Evolutionary conservation across 2,888 invertebrate species (phyloP), one percentile per base, ranked within the genome.

Genomic region (Luperina testacea): DNA sequence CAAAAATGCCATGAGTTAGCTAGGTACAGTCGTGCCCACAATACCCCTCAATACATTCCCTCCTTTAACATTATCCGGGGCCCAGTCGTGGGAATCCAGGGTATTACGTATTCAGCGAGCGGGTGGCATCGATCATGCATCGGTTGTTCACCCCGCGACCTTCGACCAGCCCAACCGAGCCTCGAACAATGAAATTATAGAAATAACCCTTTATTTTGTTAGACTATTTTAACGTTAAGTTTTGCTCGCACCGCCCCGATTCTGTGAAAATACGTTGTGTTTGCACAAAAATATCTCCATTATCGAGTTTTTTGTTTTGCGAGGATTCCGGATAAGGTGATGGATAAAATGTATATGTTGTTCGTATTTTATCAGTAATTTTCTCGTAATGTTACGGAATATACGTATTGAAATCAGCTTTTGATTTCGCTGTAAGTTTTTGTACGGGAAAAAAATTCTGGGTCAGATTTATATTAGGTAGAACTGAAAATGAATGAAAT

Each of bases 81-180:
- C 69, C 76, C 83, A 84, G 80, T 65, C 80, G 82, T 88, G 83
- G 75, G 80, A 82, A 85, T 83, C 82, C 88, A 77, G 83, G 86
- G 75, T 83, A 92, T 92, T 92, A 91, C 84, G 85, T 89, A 92
- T 91, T 92, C 92, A 90, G 83, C 85, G 78, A 72, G 84, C 72
- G 85, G 85, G 85, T 64, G 78, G 88, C 91, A 94, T 94, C 93
- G 94, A 93, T 94, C 93, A 92, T 91, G 90, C 92, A 92, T 90
- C 90, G 92, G 91, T 90, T 90, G 89, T 90, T 93, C 90, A 92
- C 89, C 91, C 87, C 72, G 72, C 87, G 92, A 90, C 91, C 91
- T 92, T 92, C 84, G 84, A 74, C 73, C 69, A 69, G 73, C 72
- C 78, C 69, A 79, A 77, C 78, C 81, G 57, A 72, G 69, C 78